Conservation (phyloP, 2,113 vertebrate genomes). For the Gallinago jamesoni region DNA sequence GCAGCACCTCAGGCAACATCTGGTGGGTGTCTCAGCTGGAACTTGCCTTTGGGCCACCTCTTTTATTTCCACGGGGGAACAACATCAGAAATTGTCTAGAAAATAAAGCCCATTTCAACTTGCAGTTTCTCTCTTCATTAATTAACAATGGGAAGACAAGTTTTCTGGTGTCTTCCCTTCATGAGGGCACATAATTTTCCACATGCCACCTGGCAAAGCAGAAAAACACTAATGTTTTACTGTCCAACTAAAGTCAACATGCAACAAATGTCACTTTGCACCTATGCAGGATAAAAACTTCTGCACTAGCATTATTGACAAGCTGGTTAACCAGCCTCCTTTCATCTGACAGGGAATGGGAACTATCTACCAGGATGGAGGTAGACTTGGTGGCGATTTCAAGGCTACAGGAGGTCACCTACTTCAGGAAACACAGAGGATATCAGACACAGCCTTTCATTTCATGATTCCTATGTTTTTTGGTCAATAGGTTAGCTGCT, state of each 20-base stretch:
- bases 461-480: neutral
- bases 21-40: neutral
- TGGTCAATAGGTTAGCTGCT: neutral
- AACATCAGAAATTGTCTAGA: neutral
- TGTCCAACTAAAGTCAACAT: neutral
- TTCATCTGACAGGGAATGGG: neutral
- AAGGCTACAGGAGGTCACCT: neutral
- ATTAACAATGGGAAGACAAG: neutral
- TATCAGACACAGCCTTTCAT: neutral
- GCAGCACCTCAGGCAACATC: neutral
- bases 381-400: neutral
- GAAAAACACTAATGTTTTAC: neutral
- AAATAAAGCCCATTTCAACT: neutral
- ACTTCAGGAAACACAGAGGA: neutral
- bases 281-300: neutral
- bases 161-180: neutral
- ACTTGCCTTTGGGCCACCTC: neutral
- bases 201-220: neutral
- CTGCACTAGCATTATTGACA: neutral
- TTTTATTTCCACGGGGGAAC: neutral
- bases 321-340: neutral
- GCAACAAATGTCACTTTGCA: neutral
- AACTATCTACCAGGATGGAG: neutral
- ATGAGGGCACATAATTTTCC: neutral
- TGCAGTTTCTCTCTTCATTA: neutral